These are phyloP conservation scores for Zaprionus lachaisei DNA, from an alignment of 1,140 invertebrate genomes.

Conservation along the genomic window DNA sequence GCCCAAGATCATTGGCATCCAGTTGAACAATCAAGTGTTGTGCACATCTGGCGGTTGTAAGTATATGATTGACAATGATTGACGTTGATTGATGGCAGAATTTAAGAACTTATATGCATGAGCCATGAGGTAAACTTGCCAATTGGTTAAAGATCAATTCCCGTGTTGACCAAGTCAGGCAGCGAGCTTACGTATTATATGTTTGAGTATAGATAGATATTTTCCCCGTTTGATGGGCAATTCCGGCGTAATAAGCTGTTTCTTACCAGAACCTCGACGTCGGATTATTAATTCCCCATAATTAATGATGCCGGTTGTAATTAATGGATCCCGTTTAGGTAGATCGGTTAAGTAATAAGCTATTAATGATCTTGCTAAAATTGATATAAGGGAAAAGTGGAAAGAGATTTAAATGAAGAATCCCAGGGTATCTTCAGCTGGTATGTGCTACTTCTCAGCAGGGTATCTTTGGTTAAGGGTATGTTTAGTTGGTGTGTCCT, in stretches of 20 bases:
- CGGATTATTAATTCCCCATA: background rate
- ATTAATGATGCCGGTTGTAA: background rate
- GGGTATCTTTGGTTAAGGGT: too few relatives aligned
- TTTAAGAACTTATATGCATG: background rate
- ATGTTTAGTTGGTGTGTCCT: too few relatives aligned
- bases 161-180: background rate
- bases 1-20: slow-evolving; percentile 45
- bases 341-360: background rate
- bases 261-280: background rate
- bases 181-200: background rate
- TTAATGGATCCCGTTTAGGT: background rate
- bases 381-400: background rate
- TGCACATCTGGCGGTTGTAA: slow-evolving; percentile 52
- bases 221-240: background rate
- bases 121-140: background rate
- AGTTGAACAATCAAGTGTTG: slow-evolving; percentile 48
- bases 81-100: slow-evolving; percentile 7
- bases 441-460: too few relatives aligned
- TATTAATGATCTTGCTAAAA: background rate
- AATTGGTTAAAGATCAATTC: background rate
- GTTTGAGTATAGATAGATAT: background rate
- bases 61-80: slow-evolving; percentile 37
- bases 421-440: too few relatives aligned
- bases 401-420: too few relatives aligned
- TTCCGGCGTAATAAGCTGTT: background rate